Evolutionary conservation across 2,797 vertebrate genomes (phyloP).

Genomic region (Huso huso): DNA sequence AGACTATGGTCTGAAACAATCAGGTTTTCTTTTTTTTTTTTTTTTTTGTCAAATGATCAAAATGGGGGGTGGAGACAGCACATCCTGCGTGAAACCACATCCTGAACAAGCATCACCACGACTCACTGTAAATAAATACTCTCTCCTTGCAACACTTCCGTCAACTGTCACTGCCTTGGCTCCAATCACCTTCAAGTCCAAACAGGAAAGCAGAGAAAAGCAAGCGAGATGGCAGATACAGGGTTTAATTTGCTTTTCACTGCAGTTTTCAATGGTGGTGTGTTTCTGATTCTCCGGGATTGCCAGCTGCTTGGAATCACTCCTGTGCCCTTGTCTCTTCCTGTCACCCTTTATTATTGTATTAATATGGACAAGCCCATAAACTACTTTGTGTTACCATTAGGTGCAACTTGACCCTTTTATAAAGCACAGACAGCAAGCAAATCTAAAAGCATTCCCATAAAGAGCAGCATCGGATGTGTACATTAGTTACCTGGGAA

Average conservation of each 20-base stretch:
- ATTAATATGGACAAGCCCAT: slow-evolving; percentile 60
- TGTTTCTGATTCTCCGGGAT: slow-evolving; percentile 69
- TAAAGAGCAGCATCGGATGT: slow-evolving; percentile 10
- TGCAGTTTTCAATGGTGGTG: slow-evolving; percentile 76
- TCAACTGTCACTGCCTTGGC: slow-evolving; percentile 92
- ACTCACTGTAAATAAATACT: slow-evolving; percentile 98
- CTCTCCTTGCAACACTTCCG: slow-evolving; percentile 86
- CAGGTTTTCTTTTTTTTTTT: slow-evolving; percentile 46
- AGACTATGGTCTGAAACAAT: slow-evolving; percentile 48
- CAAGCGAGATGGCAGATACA: slow-evolving; percentile 87
- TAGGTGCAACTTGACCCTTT: slow-evolving; percentile 29
- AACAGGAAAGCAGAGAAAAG: slow-evolving; percentile 94
- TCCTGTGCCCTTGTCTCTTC: slow-evolving; percentile 79
- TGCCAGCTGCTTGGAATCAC: slow-evolving; percentile 77
- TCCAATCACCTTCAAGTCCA: slow-evolving; percentile 98
- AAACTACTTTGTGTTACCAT: slow-evolving; percentile 51
- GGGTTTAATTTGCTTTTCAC: slow-evolving; percentile 89
- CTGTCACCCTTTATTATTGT: slow-evolving; percentile 85
- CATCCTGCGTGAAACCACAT: slow-evolving; percentile 98
- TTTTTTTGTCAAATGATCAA: slow-evolving; percentile 71
- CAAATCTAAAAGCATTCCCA: background rate
- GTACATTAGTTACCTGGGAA: slow-evolving; percentile 45
- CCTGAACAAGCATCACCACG: slow-evolving; percentile 91
- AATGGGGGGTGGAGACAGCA: slow-evolving; percentile 69
- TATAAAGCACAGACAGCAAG: slow-evolving; percentile 32